Base-by-base conservation (phyloP, 2,113 vertebrate species). In the Mesocricetus auratus region DNA sequence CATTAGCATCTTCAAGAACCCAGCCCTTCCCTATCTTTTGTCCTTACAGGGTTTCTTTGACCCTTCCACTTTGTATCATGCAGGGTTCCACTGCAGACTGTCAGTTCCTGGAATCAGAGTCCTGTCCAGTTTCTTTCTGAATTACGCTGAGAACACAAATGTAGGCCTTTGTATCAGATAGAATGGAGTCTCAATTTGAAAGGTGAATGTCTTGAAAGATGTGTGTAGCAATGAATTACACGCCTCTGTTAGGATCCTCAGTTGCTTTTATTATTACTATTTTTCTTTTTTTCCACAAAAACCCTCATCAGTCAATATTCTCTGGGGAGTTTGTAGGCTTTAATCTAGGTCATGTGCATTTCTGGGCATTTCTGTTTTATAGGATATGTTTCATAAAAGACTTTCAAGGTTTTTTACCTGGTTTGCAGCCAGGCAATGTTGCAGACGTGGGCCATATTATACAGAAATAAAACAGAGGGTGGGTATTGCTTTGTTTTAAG, bases 281-380 rank as follows among this genome's bases (percentile, higher is more conserved):
- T 39, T 33, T 7, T 4, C 2, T 64, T 73, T 47, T 73, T 58
- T 71, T 77, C n/a, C 31, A 71, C 3, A 29, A 79, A 79, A 81
- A 66, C n/a, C 64, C 7, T 60, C 39, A 13, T 83, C 87, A 92
- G 50, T 82, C 64, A 87, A 75, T 75, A 85, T 77, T 88, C 58
- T 91, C 15, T 89, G 5, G 62, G 47, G 17, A 62, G n/a, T 88
- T 86, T 94, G n/a, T 60, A 94, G 66, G n/a, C 42, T 97, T 11
- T 88, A 6, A 12, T 96, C n/a, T 62, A 50, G 47, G 50, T 11
- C 42, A 26, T 73, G 58, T 94, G 56, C 53, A 56, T 93, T 86
- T 50, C 45, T 10, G 56, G 7, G 36, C 5, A 24, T 89, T 94
- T 13, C 50, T 47, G 36, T 92, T 94, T 94, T 73, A 26, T 45